Conservation (phyloP, 2,888 invertebrate species). For the Cerastis rubricosa region DNA sequence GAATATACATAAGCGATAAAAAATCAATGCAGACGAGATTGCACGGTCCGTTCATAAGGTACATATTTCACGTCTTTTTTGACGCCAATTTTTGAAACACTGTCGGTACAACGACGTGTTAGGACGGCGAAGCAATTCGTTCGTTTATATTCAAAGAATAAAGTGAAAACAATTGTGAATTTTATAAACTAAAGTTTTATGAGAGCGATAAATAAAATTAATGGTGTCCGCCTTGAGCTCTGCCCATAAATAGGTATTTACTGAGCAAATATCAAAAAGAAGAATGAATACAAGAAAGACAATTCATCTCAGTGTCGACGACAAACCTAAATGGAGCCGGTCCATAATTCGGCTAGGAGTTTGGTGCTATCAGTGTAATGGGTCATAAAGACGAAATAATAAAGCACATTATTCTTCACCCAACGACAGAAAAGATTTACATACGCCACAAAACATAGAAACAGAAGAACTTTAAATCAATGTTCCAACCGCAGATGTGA, state of each 20-base stretch:
- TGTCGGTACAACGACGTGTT: conserved; percentile 10
- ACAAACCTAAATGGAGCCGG: neutral
- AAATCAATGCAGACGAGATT: conserved; percentile 20
- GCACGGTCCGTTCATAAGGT: neutral
- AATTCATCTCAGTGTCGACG: conserved; percentile 2
- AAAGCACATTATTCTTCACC: neutral
- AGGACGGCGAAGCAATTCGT: neutral
- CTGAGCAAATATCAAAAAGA: neutral
- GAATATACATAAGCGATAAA: neutral
- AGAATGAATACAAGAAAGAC: neutral
- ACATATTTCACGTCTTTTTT: neutral
- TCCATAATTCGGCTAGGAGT: neutral
- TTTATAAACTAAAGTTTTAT: neutral
- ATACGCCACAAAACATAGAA: neutral
- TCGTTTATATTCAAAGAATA: conserved; percentile 7
- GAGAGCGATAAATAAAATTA: conserved; percentile 15
- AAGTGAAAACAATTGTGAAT: conserved; percentile 11
- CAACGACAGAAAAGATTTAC: neutral
- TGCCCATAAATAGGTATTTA: neutral
- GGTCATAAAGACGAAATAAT: neutral
- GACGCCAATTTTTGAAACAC: conserved; percentile 9
- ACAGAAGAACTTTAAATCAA: conserved; percentile 17
- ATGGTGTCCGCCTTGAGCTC: neutral
- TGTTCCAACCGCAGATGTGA: conserved; percentile 18
- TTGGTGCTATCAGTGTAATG: neutral